Percentiles rank a stretch among this genome's conserved stretches.
phyloP scores from a whole-genome alignment of 1,140 invertebrate genomes.

The Pseudomyrmex pallidus region DNA sequence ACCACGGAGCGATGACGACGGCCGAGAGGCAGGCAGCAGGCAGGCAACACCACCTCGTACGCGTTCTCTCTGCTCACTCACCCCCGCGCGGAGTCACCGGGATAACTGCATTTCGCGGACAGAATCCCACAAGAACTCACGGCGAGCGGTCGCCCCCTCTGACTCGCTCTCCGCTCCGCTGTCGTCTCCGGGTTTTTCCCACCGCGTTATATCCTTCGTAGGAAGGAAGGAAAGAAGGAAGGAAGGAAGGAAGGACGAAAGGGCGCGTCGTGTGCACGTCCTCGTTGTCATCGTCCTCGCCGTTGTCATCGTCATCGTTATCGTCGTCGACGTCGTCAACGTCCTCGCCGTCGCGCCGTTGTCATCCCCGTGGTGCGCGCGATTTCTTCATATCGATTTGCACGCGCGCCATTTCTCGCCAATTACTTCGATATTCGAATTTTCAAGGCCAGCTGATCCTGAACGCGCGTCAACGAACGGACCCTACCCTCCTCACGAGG shows the following conservation, averaged over 20 bases:
- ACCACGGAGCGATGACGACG: constrained; percentile 47
- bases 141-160: constrained; percentile 81
- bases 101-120: constrained; percentile 85
- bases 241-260: constrained; percentile 56
- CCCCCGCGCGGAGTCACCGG: constrained; percentile 77
- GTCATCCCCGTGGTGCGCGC: constrained; percentile 58
- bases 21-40: constrained; percentile 33
- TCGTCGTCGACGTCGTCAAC: constrained; percentile 56
- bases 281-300: constrained; percentile 59
- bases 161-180: constrained; percentile 64
- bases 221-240: constrained; percentile 51
- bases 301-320: constrained; percentile 51
- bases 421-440: constrained; percentile 82
- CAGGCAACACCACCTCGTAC: constrained; percentile 62
- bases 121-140: constrained; percentile 85
- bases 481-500: constrained; percentile 31
- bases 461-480: constrained; percentile 45
- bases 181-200: constrained; percentile 70
- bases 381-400: constrained; percentile 44
- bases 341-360: constrained; percentile 48
- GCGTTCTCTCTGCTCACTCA: constrained; percentile 67
- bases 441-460: constrained; percentile 77
- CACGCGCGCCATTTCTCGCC: constrained; percentile 69
- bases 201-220: constrained; percentile 58
- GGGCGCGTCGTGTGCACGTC: constrained; percentile 62